Conservation (phyloP, 2,113 vertebrate species). For the Clinocottus analis region DNA sequence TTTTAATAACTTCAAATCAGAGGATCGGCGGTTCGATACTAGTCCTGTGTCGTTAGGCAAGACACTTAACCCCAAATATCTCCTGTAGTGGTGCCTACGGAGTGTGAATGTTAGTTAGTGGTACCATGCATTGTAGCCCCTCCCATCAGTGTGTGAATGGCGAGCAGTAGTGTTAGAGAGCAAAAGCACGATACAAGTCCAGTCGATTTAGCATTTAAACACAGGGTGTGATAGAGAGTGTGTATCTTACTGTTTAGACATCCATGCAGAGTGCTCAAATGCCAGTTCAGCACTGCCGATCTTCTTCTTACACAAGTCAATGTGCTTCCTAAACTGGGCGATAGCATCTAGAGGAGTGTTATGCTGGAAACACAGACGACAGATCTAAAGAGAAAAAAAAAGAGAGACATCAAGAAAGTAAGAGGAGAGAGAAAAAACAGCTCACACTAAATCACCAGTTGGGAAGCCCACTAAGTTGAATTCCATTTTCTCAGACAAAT, state of each 20-base stretch:
- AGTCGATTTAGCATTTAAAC: background rate
- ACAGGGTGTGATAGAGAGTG: background rate
- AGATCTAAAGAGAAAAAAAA: constrained; percentile 85
- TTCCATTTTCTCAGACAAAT: background rate
- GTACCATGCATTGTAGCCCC: too few relatives aligned
- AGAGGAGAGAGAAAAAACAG: background rate
- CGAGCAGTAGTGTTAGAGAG: too few relatives aligned
- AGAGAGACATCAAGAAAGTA: background rate
- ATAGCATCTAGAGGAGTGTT: constrained; percentile 97
- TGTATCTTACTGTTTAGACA: constrained; percentile 95
- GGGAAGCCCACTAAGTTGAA: too few relatives aligned
- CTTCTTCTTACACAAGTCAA: constrained; percentile 98
- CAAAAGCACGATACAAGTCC: too few relatives aligned
- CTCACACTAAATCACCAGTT: too few relatives aligned
- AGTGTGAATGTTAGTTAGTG: too few relatives aligned
- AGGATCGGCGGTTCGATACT: too few relatives aligned
- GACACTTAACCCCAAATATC: too few relatives aligned
- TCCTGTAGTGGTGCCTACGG: too few relatives aligned
- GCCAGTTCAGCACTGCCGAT: constrained; percentile 95
- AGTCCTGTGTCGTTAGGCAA: too few relatives aligned
- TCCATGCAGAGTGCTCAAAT: constrained; percentile 97
- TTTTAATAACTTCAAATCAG: background rate
- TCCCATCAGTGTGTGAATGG: too few relatives aligned
- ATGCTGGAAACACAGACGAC: constrained; percentile 97
- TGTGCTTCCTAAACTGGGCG: constrained; percentile 97